phyloP scores from a whole-genome alignment of 2,113 vertebrate species.

The Etheostoma cragini region DNA sequence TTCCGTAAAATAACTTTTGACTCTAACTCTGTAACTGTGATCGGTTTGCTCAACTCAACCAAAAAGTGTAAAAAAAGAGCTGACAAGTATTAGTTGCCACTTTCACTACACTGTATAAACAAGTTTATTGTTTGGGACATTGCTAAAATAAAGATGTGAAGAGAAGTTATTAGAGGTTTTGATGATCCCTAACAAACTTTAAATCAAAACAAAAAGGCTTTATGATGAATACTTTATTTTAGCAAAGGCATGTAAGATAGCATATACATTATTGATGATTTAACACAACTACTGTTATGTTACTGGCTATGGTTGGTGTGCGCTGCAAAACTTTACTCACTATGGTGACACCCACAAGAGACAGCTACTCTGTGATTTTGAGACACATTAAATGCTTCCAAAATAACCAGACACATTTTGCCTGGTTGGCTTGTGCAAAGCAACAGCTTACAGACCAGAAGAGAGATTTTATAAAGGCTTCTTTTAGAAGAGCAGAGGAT shows the following conservation, averaged over 20 bases:
- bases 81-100: not conserved
- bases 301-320: slow-evolving; percentile 1
- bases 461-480: not conserved
- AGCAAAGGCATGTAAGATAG: not conserved
- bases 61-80: not conserved
- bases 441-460: not conserved
- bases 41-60: not conserved
- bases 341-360: slow-evolving; percentile 24
- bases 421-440: not conserved
- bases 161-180: not conserved
- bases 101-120: not conserved
- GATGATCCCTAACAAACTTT: not conserved
- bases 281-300: slow-evolving; percentile 5
- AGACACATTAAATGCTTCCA: slow-evolving; percentile 8
- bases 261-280: slow-evolving; percentile 11
- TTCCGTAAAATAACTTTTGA: not conserved
- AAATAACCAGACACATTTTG: slow-evolving; percentile 16
- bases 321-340: slow-evolving; percentile 22
- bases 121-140: not conserved
- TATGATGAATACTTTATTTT: not conserved
- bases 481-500: not conserved
- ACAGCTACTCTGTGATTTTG: slow-evolving; percentile 40
- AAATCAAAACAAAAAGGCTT: not conserved
- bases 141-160: not conserved
- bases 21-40: too few relatives aligned